Conservation (phyloP, 1,140 invertebrate species). For the Philotrypesis tridentata region DNA sequence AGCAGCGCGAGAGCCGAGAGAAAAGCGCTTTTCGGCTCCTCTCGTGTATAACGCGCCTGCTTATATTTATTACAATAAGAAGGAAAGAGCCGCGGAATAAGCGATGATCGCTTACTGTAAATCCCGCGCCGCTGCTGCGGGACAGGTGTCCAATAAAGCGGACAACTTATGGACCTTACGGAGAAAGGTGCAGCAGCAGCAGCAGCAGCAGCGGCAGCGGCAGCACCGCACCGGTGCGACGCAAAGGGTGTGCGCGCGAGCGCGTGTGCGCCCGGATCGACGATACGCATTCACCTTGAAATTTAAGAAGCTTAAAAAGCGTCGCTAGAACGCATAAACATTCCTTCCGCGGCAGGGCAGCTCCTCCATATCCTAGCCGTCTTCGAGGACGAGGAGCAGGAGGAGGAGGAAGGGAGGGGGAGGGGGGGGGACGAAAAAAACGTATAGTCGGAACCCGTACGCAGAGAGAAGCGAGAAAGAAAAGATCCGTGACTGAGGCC, state of each 20-base stretch:
- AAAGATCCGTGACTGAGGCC: slow-evolving; percentile 35
- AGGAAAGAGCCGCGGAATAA: slow-evolving; percentile 35
- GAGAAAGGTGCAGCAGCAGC: slow-evolving; percentile 37
- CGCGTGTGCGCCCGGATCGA: not conserved
- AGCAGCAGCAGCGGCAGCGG: not conserved
- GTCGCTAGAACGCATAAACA: slow-evolving; percentile 39
- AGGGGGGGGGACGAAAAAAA: slow-evolving; percentile 15
- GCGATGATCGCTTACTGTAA: slow-evolving; percentile 44
- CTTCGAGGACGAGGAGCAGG: too few species aligned
- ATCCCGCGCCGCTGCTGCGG: not conserved
- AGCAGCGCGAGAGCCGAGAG: too few species aligned
- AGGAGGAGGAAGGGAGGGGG: too few species aligned
- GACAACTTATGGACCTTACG: slow-evolving; percentile 41
- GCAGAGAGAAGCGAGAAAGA: not conserved
- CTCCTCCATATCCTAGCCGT: slow-evolving; percentile 5
- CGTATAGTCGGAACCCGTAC: not conserved
- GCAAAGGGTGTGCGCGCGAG: too few species aligned
- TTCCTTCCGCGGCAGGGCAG: not conserved
- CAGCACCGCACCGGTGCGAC: not conserved
- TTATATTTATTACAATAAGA: not conserved
- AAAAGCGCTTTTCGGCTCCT: slow-evolving; percentile 38
- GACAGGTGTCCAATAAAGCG: slow-evolving; percentile 49
- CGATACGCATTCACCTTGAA: slow-evolving; percentile 37
- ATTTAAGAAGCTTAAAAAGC: slow-evolving; percentile 48
- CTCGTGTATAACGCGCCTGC: too few species aligned